Conservation (phyloP, 2,888 invertebrate genomes). For the Ommatoiulus sabulosus region DNA sequence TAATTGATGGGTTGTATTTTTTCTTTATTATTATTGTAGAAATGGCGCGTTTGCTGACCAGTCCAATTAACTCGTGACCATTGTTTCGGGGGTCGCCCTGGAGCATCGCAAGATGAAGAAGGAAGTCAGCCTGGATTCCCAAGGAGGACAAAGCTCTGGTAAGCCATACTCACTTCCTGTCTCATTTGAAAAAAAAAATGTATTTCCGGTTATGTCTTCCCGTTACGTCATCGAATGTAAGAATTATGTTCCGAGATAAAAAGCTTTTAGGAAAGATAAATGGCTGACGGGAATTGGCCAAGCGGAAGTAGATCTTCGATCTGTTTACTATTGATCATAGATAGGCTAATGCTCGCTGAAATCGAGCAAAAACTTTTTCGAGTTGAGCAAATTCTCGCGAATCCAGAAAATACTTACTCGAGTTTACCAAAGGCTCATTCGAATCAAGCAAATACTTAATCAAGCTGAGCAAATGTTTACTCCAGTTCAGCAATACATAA, state of each 20-base stretch:
- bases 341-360: too few species aligned
- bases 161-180: neutral
- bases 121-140: conserved; percentile 34
- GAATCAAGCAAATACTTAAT: too few species aligned
- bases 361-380: too few species aligned
- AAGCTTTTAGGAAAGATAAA: neutral
- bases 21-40: neutral
- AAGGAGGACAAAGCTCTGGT: conserved; percentile 15
- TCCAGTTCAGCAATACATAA: too few species aligned
- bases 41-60: neutral
- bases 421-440: too few species aligned
- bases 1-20: neutral
- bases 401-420: too few species aligned
- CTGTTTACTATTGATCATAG: too few species aligned
- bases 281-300: too few species aligned
- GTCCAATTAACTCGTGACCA: neutral
- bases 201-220: neutral
- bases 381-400: too few species aligned
- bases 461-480: too few species aligned
- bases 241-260: neutral
- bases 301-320: too few species aligned
- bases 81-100: conserved; percentile 16
- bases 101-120: conserved; percentile 34
- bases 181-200: neutral
- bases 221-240: neutral